Conservation (phyloP, 2,888 invertebrate genomes). For the Meandrusa payeni region DNA sequence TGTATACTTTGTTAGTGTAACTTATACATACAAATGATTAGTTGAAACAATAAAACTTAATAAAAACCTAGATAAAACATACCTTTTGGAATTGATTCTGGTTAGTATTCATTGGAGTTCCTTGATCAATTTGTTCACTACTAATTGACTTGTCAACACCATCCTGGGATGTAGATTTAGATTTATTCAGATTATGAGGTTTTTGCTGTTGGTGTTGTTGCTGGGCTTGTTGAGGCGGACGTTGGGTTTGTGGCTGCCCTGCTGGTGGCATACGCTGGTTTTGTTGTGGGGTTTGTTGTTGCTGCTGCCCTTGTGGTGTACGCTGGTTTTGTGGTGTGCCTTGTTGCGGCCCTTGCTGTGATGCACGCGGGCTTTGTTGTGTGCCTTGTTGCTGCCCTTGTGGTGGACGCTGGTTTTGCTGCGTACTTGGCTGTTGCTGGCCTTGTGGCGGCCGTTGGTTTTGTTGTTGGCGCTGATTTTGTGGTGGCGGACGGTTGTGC, state of each 20-base stretch:
- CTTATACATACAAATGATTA: too few species aligned
- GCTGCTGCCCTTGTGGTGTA: slow-evolving; percentile 30
- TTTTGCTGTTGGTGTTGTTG: slow-evolving; percentile 31
- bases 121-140: slow-evolving; percentile 46
- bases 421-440: too few species aligned
- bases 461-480: slow-evolving; percentile 18
- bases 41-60: too few species aligned
- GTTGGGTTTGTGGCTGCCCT: slow-evolving; percentile 31
- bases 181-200: slow-evolving; percentile 33
- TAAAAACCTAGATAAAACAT: too few species aligned
- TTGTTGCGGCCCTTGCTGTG: slow-evolving; percentile 15
- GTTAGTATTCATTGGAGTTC: slow-evolving; percentile 35
- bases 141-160: slow-evolving; percentile 51
- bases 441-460: slow-evolving; percentile 29
- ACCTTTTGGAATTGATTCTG: slow-evolving; percentile 49
- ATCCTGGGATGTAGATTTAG: slow-evolving; percentile 47
- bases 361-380: slow-evolving; percentile 11
- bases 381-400: too few species aligned
- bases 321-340: slow-evolving; percentile 25
- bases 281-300: slow-evolving; percentile 33
- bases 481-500: slow-evolving; percentile 13
- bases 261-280: too few species aligned
- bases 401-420: slow-evolving; percentile 35
- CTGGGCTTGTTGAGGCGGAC: slow-evolving; percentile 30
- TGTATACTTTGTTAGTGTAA: too few species aligned